Evolutionary conservation across 1,140 invertebrate genomes (phyloP), one percentile per base, ranked within the genome.

Genomic region (Drosophila ercepeae): DNA sequence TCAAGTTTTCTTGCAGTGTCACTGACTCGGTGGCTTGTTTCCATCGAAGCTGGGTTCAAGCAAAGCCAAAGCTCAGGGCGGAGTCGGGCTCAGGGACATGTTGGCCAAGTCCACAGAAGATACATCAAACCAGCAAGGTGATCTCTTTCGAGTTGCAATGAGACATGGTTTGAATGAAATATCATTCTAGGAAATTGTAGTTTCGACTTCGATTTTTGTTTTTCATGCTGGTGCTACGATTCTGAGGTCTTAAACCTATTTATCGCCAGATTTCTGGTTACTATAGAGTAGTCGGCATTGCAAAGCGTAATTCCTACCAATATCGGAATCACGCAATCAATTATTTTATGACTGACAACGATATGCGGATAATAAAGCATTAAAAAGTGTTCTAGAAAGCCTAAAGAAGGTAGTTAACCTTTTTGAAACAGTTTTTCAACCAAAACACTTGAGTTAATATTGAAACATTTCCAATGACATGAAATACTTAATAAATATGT

Each of bases 1-100:
- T 50, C 71, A 45, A 70, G 50, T 75, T 81, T 36, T 69, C 69
- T 69, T 72, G 69, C 69, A 73, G 67, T 63, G 69, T 73, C 69
- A 73, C 68, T 73, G 69, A 73, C 69, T 45, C 25, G 41, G 23
- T 54, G 58, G 58, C 59, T 57, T 27, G 55, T 72, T 59, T 70
- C 49, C 25, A 69, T 32, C n/a, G 9, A 25, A 9, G 23, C n/a
- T 19, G 69, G 32, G 69, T 72, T 72, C 69, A 73, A 44, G 44
- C 16, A 34, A 61, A 72, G 49, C 48, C 68, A 61, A 32, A 72
- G 57, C 57, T 72, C 69, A 72, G 46, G 46, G 25, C 21, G 21
- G 46, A 52, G 44, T 41, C 2, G 25, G 9, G 59, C 61, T 32
- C 46, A 67, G 68, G 69, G 69, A 49, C 68, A 72, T 72, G 42